These are phyloP conservation scores for Pseudopleuronectes americanus DNA, from an alignment of 2,797 vertebrate species.

Conservation along the genomic window DNA sequence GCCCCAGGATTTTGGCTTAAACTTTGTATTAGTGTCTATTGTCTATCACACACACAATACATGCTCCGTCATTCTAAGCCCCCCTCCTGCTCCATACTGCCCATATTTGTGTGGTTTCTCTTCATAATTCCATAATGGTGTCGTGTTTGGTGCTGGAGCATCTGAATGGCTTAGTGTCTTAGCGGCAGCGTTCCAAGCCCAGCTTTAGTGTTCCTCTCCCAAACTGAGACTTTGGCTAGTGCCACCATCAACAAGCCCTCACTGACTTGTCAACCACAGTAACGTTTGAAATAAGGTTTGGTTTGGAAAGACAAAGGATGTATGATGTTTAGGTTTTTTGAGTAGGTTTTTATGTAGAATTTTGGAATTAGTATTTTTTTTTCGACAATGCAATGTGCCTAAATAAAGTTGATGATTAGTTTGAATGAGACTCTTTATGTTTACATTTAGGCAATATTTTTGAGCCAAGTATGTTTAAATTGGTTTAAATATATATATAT, in stretches of 20 bases:
- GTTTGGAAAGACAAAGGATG: neutral
- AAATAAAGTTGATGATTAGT: neutral
- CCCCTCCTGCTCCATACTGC: constrained; percentile 30
- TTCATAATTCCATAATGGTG: constrained; percentile 69
- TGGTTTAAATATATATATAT: neutral
- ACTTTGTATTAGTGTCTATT: neutral
- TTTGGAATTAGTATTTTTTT: no score
- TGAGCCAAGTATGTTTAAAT: no score
- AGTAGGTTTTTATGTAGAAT: no score
- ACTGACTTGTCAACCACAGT: constrained; percentile 13
- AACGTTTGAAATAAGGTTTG: constrained; percentile 18
- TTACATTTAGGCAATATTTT: no score
- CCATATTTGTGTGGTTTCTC: constrained; percentile 70
- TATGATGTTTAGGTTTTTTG: neutral
- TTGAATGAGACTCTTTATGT: no score
- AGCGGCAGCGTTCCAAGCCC: constrained; percentile 63
- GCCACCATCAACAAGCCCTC: constrained; percentile 30
- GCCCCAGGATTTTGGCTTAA: no score
- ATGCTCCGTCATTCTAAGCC: constrained; percentile 32
- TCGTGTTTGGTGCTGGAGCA: constrained; percentile 69
- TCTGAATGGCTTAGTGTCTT: constrained; percentile 76
- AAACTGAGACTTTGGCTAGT: constrained; percentile 29
- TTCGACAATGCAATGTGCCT: no score
- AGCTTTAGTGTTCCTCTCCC: constrained; percentile 69
- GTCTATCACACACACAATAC: constrained; percentile 21